phyloP scores from a whole-genome alignment of 2,113 vertebrate genomes.

The Mastomys natalensis region DNA sequence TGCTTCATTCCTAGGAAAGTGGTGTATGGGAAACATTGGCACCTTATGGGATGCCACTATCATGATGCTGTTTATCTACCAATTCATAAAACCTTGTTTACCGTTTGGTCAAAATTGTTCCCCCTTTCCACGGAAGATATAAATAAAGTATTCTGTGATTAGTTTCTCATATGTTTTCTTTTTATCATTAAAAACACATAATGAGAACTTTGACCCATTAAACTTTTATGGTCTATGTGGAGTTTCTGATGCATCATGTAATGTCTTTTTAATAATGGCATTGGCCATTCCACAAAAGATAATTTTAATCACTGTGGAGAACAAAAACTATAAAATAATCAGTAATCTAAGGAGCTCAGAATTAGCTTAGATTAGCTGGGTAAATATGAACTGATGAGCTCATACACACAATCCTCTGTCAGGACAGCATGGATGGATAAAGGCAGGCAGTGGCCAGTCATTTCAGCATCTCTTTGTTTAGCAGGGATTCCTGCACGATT shows the following conservation, averaged over 20 bases:
- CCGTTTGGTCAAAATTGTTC: not conserved
- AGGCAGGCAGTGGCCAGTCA: not conserved
- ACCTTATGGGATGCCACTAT: not conserved
- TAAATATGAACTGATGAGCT: not conserved
- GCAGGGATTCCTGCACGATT: not conserved
- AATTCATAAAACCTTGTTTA: slow-evolving; percentile 13
- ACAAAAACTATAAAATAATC: slow-evolving; percentile 20
- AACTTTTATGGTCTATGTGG: not conserved
- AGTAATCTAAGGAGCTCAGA: slow-evolving; percentile 17
- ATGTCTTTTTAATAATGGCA: slow-evolving; percentile 35
- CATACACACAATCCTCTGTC: not conserved
- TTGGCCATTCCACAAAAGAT: not conserved
- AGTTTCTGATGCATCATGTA: slow-evolving; percentile 34
- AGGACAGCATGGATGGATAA: not conserved
- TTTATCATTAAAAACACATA: not conserved
- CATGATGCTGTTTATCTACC: not conserved
- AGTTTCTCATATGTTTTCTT: not conserved
- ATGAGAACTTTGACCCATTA: not conserved
- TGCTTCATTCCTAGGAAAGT: not conserved
- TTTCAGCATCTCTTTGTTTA: not conserved
- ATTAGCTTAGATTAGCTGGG: not conserved
- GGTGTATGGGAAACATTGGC: not conserved
- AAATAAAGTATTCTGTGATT: not conserved
- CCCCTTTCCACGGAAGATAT: not conserved
- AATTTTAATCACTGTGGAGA: slow-evolving; percentile 44